These are phyloP conservation scores for Euura saliciscinereae DNA, from an alignment of 1,140 invertebrate species.

Conservation along the genomic window DNA sequence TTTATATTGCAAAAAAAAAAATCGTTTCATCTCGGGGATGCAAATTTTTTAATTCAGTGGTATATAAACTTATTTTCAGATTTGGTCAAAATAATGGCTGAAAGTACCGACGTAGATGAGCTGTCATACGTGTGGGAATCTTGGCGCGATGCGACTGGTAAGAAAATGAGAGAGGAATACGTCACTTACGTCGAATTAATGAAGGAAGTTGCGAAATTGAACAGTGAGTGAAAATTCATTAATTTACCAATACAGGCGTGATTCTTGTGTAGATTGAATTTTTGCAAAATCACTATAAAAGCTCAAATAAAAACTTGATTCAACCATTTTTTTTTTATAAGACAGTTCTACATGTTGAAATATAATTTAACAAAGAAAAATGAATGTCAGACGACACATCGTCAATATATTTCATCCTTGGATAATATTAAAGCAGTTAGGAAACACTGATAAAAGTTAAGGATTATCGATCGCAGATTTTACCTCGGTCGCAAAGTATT, in stretches of 20 bases:
- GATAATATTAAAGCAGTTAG: too few relatives aligned
- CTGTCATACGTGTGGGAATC: slow-evolving; percentile 66
- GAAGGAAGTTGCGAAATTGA: slow-evolving; percentile 65
- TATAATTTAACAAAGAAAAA: too few relatives aligned
- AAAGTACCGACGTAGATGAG: slow-evolving; percentile 57
- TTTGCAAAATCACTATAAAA: neutral
- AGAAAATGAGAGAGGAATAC: slow-evolving; percentile 65
- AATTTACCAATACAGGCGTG: neutral
- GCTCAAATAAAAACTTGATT: neutral
- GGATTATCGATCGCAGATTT: slow-evolving; percentile 3
- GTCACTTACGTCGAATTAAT: slow-evolving; percentile 64
- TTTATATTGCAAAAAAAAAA: too few relatives aligned
- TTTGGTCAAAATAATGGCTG: slow-evolving; percentile 38
- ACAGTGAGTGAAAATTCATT: slow-evolving; percentile 8
- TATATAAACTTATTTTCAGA: slow-evolving; percentile 11
- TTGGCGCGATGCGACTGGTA: slow-evolving; percentile 66
- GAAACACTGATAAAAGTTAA: too few relatives aligned
- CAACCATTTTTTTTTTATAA: too few relatives aligned
- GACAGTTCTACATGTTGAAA: too few relatives aligned
- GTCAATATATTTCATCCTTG: too few relatives aligned
- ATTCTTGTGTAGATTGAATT: too few relatives aligned
- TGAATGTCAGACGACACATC: too few relatives aligned
- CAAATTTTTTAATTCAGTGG: neutral
- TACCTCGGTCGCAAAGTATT: slow-evolving; percentile 19
- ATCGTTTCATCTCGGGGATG: too few relatives aligned